Conservation (phyloP, 2,113 vertebrate genomes). For the Prinia subflava region DNA sequence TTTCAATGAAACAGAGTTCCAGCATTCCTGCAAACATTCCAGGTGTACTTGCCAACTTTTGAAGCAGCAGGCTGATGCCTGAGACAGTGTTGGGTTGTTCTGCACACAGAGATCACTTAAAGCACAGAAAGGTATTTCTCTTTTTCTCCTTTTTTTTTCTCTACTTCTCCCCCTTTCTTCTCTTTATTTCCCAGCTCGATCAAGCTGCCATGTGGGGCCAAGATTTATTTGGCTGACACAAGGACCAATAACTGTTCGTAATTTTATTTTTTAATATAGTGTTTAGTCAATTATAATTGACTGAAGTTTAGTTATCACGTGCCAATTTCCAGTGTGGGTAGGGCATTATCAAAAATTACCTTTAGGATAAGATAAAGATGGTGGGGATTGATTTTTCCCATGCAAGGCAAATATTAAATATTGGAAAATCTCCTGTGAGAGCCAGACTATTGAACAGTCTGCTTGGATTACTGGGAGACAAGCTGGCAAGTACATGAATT, state of each 20-base stretch:
- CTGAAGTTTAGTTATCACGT: not conserved
- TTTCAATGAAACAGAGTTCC: not conserved
- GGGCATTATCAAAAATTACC: not conserved
- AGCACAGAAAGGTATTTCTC: not conserved
- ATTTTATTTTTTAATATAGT: not conserved
- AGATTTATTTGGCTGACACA: not conserved
- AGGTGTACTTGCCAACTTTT: slow-evolving; percentile 64
- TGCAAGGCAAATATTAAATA: not conserved
- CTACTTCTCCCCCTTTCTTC: not conserved
- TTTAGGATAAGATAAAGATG: not conserved
- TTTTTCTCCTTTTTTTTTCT: not conserved
- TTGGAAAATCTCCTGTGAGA: not conserved
- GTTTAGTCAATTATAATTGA: not conserved
- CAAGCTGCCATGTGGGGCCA: not conserved
- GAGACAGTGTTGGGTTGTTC: not conserved
- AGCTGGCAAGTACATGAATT: slow-evolving; percentile 32
- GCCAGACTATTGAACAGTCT: not conserved
- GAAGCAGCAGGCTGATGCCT: not conserved
- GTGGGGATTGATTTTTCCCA: not conserved
- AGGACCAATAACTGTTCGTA: not conserved
- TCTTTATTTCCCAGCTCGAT: not conserved
- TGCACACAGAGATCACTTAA: not conserved
- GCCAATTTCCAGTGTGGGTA: not conserved
- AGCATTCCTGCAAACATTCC: slow-evolving; percentile 62
- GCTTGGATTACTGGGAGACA: not conserved